Evolutionary conservation across 2,797 vertebrate genomes (phyloP), one percentile per base, ranked within the genome.

Genomic region (Siniperca obscura): DNA sequence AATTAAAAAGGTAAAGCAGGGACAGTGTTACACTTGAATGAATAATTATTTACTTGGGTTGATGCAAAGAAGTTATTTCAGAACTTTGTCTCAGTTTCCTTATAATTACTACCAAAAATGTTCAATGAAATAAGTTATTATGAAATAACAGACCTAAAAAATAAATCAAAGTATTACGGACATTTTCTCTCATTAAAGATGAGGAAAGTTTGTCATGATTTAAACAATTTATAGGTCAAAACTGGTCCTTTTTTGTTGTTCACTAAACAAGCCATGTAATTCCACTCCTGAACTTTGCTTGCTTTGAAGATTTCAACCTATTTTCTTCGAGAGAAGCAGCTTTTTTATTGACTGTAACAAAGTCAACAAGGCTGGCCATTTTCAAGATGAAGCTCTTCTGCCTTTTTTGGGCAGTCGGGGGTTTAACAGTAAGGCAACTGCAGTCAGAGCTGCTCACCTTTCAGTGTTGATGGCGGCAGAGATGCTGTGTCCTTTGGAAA

Each of bases 371-470:
- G 19, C 19, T 6, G 22, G 38, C 22, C 22, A 25, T 14, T 66
- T 30, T 67, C 9, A 19, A 8, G 40, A 5, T 22, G 19, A 72
- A 34, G 30, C 9, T 66, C 5, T 12, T 64, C 61, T 48, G 17
- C 36, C 36, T 44, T 44, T 44, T 4, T 44, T 14, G 2, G 42
- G 42, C 12, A 13, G 42, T 44, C 12, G 13, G 42, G 42, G 2
- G 22, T 16, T 62, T 4, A 27, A 30, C 1, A 9, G 52, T 13
- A 22, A 59, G 56, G 16, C 14, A 11, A 2, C 3, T n/a, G 11
- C 10, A 27, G 25, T 66, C 67, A 1, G 25, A 64, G 42, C 64
- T 71, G 44, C 87, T 92, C 81, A 94, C 94, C 87, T 82, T 44
- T 87, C 82, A 38, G 40, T 4, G 52, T 1, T 76, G 70, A 36